Percentiles rank a stretch among this genome's conserved stretches.
These are phyloP conservation scores for Cephalopachus bancanus DNA, from an alignment of 2,797 vertebrate species.

Conservation along the genomic window DNA sequence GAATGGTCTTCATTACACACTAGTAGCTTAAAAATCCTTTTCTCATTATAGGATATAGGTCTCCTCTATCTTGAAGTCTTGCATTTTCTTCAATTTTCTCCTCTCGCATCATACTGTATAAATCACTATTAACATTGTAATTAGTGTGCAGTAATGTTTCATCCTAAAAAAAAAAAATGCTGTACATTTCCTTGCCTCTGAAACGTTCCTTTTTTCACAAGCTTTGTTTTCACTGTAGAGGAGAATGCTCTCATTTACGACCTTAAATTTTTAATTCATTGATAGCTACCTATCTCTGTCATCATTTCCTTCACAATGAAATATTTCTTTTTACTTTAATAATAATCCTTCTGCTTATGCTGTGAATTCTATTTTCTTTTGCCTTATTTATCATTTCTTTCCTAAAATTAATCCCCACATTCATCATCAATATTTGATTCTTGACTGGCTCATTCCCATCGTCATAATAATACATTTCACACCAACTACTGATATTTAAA, in stretches of 20 bases:
- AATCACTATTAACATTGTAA: background rate
- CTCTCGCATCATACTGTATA: background rate
- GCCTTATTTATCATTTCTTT: background rate
- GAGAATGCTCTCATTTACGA: background rate
- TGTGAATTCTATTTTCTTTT: slow-evolving; percentile 13
- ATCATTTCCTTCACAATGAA: background rate
- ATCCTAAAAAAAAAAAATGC: background rate
- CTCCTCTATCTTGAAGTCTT: background rate
- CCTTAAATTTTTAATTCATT: background rate
- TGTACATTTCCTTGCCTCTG: background rate
- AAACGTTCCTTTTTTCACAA: background rate
- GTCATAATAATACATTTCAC: background rate
- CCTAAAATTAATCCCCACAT: background rate
- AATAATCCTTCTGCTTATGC: background rate
- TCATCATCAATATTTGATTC: background rate
- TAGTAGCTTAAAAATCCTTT: background rate
- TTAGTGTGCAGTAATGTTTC: background rate
- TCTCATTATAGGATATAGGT: background rate
- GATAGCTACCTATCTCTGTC: background rate
- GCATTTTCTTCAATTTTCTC: background rate
- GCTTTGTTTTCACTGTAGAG: background rate
- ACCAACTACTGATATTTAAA: background rate
- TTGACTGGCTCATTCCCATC: background rate
- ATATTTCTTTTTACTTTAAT: background rate
- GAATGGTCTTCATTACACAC: background rate